phyloP scores from a whole-genome alignment of 2,888 invertebrate genomes.

The Raillietiella orientalis region DNA sequence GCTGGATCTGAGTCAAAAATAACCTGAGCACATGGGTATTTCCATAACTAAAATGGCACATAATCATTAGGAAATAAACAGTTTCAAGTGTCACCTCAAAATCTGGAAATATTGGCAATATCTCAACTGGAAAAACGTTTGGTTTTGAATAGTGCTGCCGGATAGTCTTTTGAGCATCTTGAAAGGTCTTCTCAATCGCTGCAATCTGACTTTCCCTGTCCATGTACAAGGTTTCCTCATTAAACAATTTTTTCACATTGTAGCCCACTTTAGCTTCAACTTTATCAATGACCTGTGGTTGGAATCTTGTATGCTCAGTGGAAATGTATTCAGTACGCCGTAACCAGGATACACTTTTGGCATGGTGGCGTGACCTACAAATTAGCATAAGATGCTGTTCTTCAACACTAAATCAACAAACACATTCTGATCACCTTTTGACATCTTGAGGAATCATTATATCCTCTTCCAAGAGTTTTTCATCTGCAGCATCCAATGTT shows the following conservation, averaged over 20 bases:
- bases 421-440: constrained; percentile 9
- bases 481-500: constrained; percentile 59
- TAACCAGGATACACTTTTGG: constrained; percentile 88
- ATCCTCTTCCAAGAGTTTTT: constrained; percentile 81
- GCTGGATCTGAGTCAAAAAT: constrained; percentile 97
- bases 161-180: constrained; percentile 48
- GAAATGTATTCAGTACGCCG: constrained; percentile 96
- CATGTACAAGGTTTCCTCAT: constrained; percentile 72
- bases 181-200: constrained; percentile 90
- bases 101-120: constrained; percentile 68
- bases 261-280: constrained; percentile 97
- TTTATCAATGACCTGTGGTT: constrained; percentile 82
- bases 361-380: constrained; percentile 55
- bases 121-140: constrained; percentile 62
- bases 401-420: neutral
- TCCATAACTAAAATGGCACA: constrained; percentile 35
- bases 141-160: constrained; percentile 88
- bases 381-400: constrained; percentile 1
- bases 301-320: constrained; percentile 89
- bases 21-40: constrained; percentile 80
- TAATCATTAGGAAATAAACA: constrained; percentile 3
- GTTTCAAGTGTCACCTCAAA: constrained; percentile 24
- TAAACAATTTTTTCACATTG: constrained; percentile 72
- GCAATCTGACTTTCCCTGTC: constrained; percentile 87
- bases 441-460: constrained; percentile 12